These are phyloP conservation scores for Pseudanteris insignis DNA, from an alignment of 2,888 invertebrate species.

Conservation along the genomic window DNA sequence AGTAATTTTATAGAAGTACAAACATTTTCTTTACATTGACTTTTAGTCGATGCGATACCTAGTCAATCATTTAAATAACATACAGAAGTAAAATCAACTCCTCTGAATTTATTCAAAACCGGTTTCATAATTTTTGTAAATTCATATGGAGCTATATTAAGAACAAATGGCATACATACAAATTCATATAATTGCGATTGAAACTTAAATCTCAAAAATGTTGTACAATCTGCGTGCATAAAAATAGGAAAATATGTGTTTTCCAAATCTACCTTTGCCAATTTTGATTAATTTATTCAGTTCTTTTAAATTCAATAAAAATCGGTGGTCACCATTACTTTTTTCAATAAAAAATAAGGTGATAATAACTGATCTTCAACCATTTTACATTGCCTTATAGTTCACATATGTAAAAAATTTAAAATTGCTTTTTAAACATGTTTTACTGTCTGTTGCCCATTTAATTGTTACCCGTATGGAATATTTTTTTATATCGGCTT, in stretches of 20 bases:
- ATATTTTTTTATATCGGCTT: no score
- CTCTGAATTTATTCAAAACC: conserved; percentile 19
- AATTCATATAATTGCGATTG: conserved; percentile 40
- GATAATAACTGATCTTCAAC: conserved; percentile 27
- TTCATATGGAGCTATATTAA: conserved; percentile 41
- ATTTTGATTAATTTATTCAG: conserved; percentile 34
- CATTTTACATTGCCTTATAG: not conserved
- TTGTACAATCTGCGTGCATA: not conserved
- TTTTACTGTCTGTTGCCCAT: no score
- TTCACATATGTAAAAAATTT: no score
- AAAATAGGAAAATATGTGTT: not conserved
- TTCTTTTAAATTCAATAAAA: conserved; percentile 36
- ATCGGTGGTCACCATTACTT: conserved; percentile 23
- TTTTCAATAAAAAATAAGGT: conserved; percentile 29
- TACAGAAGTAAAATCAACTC: conserved; percentile 1
- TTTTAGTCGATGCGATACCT: conserved; percentile 7
- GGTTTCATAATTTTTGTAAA: conserved; percentile 46
- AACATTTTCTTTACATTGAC: not conserved
- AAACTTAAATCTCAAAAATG: conserved; percentile 3
- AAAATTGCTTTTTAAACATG: no score
- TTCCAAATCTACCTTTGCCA: not conserved
- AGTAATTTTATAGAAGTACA: not conserved
- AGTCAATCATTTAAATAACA: conserved; percentile 12
- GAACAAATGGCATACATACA: conserved; percentile 40
- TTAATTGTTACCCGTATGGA: no score